phyloP scores from a whole-genome alignment of 2,113 vertebrate genomes.

The Oreotrochilus melanogaster region DNA sequence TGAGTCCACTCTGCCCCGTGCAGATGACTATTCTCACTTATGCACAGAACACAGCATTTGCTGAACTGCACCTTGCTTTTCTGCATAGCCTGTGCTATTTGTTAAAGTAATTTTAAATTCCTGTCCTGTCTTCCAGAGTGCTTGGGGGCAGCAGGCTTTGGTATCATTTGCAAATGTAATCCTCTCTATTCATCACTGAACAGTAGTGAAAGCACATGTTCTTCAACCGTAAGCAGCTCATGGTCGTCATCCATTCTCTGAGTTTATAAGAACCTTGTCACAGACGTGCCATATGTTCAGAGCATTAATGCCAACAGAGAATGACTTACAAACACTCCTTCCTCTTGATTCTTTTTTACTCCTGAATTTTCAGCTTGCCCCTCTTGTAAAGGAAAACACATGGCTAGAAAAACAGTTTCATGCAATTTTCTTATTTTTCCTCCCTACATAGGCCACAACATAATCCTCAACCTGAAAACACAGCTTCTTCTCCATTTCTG shows the following conservation, averaged over 20 bases:
- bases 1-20: background rate
- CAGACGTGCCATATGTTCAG: slow-evolving; percentile 55
- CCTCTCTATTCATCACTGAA: slow-evolving; percentile 37
- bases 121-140: slow-evolving; percentile 30
- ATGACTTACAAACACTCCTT: slow-evolving; percentile 7
- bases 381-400: background rate
- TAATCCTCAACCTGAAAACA: background rate
- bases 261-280: slow-evolving; percentile 39
- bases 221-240: slow-evolving; percentile 34
- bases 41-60: background rate
- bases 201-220: slow-evolving; percentile 58
- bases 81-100: slow-evolving; percentile 1
- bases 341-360: background rate
- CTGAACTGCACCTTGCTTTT: slow-evolving; percentile 19
- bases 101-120: slow-evolving; percentile 48
- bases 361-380: slow-evolving; percentile 2
- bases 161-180: slow-evolving; percentile 61
- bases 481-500: background rate
- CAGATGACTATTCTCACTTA: background rate
- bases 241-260: background rate
- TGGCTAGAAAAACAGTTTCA: background rate
- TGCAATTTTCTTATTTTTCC: background rate
- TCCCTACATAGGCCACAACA: background rate
- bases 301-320: slow-evolving; percentile 35
- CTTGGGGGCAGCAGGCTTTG: slow-evolving; percentile 18